Percentiles rank a stretch among this genome's conserved stretches.
Evolutionary conservation across 2,797 vertebrate species (phyloP).

Genomic region (Malurus leucopterus): DNA sequence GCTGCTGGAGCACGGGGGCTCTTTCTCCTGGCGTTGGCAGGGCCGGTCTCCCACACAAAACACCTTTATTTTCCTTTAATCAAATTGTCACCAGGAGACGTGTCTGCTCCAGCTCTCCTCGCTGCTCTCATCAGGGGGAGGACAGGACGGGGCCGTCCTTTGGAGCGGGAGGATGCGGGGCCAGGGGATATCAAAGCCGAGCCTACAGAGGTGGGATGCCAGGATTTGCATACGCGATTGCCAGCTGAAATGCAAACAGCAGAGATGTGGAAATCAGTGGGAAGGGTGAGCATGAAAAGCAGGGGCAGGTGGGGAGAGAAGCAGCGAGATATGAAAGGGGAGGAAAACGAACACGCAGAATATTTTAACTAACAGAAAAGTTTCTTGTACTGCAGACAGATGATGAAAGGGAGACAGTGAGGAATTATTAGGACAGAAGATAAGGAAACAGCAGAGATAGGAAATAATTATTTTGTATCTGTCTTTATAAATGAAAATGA

Average conservation of each 20-base stretch:
- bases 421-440: slow-evolving; percentile 74
- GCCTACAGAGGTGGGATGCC: slow-evolving; percentile 35
- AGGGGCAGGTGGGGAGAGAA: not conserved
- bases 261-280: not conserved
- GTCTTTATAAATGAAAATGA: slow-evolving; percentile 82
- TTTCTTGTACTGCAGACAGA: slow-evolving; percentile 60
- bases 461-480: slow-evolving; percentile 83
- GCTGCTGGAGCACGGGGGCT: not conserved
- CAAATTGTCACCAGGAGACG: slow-evolving; percentile 50
- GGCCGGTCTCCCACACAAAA: not conserved
- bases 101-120: slow-evolving; percentile 30
- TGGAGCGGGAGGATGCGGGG: not conserved
- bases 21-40: not conserved
- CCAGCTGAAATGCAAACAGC: slow-evolving; percentile 1
- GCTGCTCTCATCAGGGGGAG: slow-evolving; percentile 53
- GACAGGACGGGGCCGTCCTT: slow-evolving; percentile 33
- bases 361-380: slow-evolving; percentile 65
- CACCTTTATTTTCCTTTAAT: slow-evolving; percentile 52
- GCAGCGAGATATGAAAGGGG: slow-evolving; percentile 8
- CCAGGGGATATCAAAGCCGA: slow-evolving; percentile 43
- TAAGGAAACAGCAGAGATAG: slow-evolving; percentile 78
- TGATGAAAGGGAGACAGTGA: slow-evolving; percentile 69
- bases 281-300: slow-evolving; percentile 40
- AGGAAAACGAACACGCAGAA: slow-evolving; percentile 39
- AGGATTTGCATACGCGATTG: slow-evolving; percentile 33